Evolutionary conservation across 2,113 vertebrate genomes (phyloP), one percentile per base, ranked within the genome.

Genomic region (Perca flavescens): DNA sequence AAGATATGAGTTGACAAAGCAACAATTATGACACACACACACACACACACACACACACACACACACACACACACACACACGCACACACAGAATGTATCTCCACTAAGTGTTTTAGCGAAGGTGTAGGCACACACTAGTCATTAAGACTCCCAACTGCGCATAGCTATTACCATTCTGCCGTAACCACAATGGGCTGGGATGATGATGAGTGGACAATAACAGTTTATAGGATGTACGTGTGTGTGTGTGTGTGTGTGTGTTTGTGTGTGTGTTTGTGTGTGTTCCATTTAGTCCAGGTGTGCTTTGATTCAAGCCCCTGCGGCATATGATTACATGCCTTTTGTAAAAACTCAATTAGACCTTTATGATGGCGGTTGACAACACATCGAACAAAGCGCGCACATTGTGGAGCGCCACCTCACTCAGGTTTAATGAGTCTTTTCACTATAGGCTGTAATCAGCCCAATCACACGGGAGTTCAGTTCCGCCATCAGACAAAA

Each of bases 271-370:
- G 6, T 50, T 17, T n/a, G 28, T 58, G 9, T 21, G 25, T 16
- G 17, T 36, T 56, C 50, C 31, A 15, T 83, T 61, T 66, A 31
- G 40, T 84, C 83, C 78, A 88, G 77, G 80, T 88, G 76, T 72
- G 79, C 71, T 72, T 22, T 74, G 81, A 77, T 67, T 78, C 52
- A 16, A 17, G 50, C 65, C 82, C 64, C 79, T 13, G 73, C 13
- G 15, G 84, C 74, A 73, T 81, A 28, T 85, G 85, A 85, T 83
- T 87, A 83, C 77, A 73, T 61, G 77, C 31, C 76, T 86, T 69
- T 69, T 80, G 84, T 86, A 58, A 68, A 34, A 61, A 77, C 78
- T 86, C 87, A 70, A 86, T 90, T 86, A 86, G 72, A 74, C 81
- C 83, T 82, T 77, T 36, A 77, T 68, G 81, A 74, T 36, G 60